Evolutionary conservation across 2,797 vertebrate species (phyloP).

Genomic region (Rhyacichthys aspro): DNA sequence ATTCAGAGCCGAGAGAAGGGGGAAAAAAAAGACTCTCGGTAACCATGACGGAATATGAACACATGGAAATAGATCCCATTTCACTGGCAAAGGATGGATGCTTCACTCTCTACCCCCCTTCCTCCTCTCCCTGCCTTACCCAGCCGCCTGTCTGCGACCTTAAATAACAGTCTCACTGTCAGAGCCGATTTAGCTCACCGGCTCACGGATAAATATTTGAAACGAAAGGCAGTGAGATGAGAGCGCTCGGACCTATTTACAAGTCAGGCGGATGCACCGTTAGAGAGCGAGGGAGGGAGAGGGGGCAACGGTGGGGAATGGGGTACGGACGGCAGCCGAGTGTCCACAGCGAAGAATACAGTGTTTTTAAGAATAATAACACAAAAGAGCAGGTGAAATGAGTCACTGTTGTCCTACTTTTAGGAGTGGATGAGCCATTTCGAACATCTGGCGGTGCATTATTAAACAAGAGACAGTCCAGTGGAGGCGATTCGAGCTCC

Average conservation of each 20-base stretch:
- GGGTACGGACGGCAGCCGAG: not conserved
- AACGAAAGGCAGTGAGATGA: slow-evolving; percentile 80
- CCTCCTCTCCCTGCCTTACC: slow-evolving; percentile 37
- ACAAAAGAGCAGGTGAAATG: not conserved
- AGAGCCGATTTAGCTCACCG: slow-evolving; percentile 78
- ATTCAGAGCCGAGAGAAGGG: slow-evolving; percentile 35
- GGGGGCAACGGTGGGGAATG: not conserved
- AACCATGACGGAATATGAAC: slow-evolving; percentile 77
- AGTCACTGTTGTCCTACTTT: not conserved
- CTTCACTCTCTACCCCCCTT: slow-evolving; percentile 6
- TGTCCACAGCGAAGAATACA: not conserved
- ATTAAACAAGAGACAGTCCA: too few relatives aligned
- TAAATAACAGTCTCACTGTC: slow-evolving; percentile 85
- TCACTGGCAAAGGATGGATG: slow-evolving; percentile 55
- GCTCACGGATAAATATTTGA: slow-evolving; percentile 83
- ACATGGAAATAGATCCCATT: slow-evolving; percentile 83
- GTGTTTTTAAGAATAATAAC: not conserved
- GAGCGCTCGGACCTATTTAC: slow-evolving; percentile 79
- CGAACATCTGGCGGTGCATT: too few relatives aligned
- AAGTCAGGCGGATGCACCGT: slow-evolving; percentile 69
- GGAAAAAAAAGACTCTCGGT: slow-evolving; percentile 28
- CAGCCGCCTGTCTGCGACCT: slow-evolving; percentile 79
- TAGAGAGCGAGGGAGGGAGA: slow-evolving; percentile 12
- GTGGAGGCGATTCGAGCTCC: too few relatives aligned
- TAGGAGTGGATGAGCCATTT: too few relatives aligned